phyloP scores from a whole-genome alignment of 2,888 invertebrate species.

The Diaphora mendica region DNA sequence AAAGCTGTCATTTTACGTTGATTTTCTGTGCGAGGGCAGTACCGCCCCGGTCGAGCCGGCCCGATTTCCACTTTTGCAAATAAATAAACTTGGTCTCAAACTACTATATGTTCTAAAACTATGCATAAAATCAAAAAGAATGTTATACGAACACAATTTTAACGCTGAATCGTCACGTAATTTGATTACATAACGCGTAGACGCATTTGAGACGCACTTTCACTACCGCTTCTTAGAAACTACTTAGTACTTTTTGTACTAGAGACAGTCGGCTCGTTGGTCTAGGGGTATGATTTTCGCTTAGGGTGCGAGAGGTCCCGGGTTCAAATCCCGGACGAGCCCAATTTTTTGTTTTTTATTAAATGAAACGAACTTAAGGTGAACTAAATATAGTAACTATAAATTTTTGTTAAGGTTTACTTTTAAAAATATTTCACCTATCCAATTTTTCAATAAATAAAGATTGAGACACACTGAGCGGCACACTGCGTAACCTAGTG shows the following conservation, averaged over 20 bases:
- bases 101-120: not conserved
- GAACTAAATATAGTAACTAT: too few relatives aligned
- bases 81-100: not conserved
- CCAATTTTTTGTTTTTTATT: too few relatives aligned
- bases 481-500: too few relatives aligned
- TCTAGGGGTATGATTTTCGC: conserved; percentile 63
- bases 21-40: too few relatives aligned
- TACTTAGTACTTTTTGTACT: not conserved
- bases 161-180: conserved; percentile 5
- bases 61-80: too few relatives aligned
- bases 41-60: too few relatives aligned
- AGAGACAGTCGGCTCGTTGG: conserved; percentile 53
- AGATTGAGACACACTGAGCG: too few relatives aligned
- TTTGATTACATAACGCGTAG: conserved; percentile 10
- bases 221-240: conserved; percentile 5
- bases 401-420: too few relatives aligned
- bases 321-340: conserved; percentile 88
- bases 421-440: too few relatives aligned
- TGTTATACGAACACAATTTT: not conserved
- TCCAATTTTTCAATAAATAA: too few relatives aligned
- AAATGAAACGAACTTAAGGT: too few relatives aligned
- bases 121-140: not conserved
- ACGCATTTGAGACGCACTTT: conserved; percentile 10
- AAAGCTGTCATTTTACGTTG: too few relatives aligned
- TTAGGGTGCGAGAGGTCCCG: conserved; percentile 65